Evolutionary conservation across 2,113 vertebrate species (phyloP).

Genomic region (Elgaria multicarinata): DNA sequence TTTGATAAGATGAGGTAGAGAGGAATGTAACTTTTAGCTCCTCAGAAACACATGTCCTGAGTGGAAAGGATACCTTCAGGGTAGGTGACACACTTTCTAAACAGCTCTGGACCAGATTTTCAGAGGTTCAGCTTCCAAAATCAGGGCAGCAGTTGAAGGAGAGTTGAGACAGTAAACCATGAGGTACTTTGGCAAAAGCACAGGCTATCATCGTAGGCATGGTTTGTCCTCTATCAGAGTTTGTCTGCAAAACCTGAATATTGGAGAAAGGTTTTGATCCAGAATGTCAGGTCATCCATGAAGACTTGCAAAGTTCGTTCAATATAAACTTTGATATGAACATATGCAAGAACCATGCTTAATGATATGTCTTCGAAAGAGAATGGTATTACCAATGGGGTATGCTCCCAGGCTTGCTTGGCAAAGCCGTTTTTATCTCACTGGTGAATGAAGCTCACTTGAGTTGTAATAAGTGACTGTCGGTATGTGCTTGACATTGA

Average conservation of each 20-base stretch:
- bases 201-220: not conserved
- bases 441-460: not conserved
- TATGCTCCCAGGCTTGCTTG: not conserved
- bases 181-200: not conserved
- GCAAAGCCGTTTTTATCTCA: not conserved
- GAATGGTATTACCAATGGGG: not conserved
- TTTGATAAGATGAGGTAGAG: constrained; percentile 37
- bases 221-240: not conserved
- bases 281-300: not conserved
- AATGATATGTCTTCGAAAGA: not conserved
- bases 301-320: not conserved
- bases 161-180: not conserved
- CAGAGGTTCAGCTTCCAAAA: not conserved
- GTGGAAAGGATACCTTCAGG: constrained; percentile 26
- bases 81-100: constrained; percentile 13
- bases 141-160: not conserved
- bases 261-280: not conserved
- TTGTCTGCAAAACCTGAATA: not conserved
- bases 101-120: constrained; percentile 1
- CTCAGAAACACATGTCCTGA: not conserved
- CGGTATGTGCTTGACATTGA: not conserved
- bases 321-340: not conserved
- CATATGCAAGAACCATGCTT: not conserved
- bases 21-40: constrained; percentile 35
- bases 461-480: not conserved